Conservation (phyloP, 2,113 vertebrate genomes). For the Lanius collurio region DNA sequence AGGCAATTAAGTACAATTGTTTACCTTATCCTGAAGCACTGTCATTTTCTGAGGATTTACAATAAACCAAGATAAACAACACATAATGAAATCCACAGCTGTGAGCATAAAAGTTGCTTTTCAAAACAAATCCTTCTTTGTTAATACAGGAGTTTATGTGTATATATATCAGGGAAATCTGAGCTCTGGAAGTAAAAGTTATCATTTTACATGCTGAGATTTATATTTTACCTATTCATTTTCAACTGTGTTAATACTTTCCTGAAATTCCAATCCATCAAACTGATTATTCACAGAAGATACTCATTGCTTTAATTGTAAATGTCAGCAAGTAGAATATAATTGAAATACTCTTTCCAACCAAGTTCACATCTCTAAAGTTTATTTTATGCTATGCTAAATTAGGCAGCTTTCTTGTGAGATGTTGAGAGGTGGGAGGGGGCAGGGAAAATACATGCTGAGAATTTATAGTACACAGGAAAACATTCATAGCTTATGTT, state of each 20-base stretch:
- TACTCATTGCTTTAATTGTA: neutral
- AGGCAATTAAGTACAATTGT: neutral
- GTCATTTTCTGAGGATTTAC: conserved; percentile 10
- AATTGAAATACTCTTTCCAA: conserved; percentile 9
- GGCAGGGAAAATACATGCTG: neutral
- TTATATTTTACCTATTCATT: conserved; percentile 41
- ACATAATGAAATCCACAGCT: neutral
- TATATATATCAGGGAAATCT: neutral
- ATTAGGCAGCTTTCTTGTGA: neutral
- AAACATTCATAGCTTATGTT: neutral
- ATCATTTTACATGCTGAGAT: conserved; percentile 3
- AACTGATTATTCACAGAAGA: conserved; percentile 22
- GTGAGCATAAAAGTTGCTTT: neutral
- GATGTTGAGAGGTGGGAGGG: neutral
- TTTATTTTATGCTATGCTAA: neutral
- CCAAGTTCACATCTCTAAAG: neutral
- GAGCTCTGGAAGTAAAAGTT: neutral
- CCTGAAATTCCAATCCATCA: neutral
- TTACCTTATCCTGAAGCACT: neutral
- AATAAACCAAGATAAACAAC: conserved; percentile 23
- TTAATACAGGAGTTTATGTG: neutral
- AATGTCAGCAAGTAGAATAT: conserved; percentile 14
- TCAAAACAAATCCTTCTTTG: conserved; percentile 22
- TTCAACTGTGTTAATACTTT: conserved; percentile 11
- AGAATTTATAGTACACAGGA: neutral